A percentile compares a stretch with the other conserved stretches of the same genome.
Conservation (phyloP, 2,113 vertebrate genomes). For the Microtus richardsoni region DNA sequence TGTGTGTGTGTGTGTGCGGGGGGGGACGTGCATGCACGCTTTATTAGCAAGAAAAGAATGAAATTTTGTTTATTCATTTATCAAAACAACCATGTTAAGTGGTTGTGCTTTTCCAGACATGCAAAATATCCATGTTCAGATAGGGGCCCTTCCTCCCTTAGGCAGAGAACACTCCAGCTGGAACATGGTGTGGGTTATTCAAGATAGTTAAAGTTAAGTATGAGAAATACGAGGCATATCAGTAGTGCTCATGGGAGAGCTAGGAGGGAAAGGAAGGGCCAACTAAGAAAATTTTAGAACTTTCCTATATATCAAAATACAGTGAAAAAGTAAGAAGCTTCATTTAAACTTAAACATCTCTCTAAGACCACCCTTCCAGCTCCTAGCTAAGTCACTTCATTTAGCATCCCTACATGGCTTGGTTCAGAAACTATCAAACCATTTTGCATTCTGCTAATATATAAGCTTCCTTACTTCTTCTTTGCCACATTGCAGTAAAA, state of each 20-base stretch:
- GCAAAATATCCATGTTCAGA: not conserved
- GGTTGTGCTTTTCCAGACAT: too few relatives aligned
- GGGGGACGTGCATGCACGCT: too few relatives aligned
- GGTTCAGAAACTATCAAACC: not conserved
- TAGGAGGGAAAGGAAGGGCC: not conserved
- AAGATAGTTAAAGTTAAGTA: not conserved
- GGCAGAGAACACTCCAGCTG: not conserved
- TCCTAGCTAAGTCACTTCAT: not conserved
- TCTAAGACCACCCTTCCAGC: not conserved
- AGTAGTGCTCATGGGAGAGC: not conserved
- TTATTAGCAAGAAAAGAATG: not conserved
- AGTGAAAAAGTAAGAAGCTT: not conserved
- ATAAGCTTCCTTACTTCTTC: accelerated
- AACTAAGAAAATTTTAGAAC: not conserved
- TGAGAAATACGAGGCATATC: not conserved
- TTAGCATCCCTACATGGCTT: not conserved
- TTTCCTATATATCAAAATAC: not conserved
- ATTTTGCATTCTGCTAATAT: not conserved
- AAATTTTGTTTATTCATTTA: not conserved
- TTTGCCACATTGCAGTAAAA: not conserved
- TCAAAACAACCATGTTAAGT: not conserved
- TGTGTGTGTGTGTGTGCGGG: not conserved
- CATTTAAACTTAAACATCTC: not conserved
- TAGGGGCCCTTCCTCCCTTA: not conserved
- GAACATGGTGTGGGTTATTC: not conserved